Evolutionary conservation across 1,140 invertebrate genomes (phyloP).

Genomic region (Rhopalosiphum maidis): DNA sequence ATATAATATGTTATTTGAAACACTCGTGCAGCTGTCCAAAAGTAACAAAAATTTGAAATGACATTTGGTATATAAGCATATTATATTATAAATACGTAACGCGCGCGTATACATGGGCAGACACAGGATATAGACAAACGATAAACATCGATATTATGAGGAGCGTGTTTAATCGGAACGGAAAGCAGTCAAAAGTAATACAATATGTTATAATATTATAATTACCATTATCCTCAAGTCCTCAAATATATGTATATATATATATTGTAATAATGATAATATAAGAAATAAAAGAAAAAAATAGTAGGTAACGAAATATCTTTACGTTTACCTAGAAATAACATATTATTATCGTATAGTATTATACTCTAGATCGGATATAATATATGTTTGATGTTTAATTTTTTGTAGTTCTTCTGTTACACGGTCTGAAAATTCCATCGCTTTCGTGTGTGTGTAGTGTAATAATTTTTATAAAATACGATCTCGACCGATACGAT

Average conservation of each 20-base stretch:
- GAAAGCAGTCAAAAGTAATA: background rate
- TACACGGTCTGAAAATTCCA: slow-evolving; percentile 43
- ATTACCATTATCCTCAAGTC: background rate
- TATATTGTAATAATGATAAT: background rate
- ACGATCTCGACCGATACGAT: background rate
- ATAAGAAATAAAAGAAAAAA: background rate
- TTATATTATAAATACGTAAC: background rate
- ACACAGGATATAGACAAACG: background rate
- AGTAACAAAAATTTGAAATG: background rate
- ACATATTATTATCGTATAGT: background rate
- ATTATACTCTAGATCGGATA: background rate
- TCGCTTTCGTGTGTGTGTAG: background rate
- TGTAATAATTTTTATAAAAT: background rate
- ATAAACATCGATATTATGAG: background rate
- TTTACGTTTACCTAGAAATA: background rate
- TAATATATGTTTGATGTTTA: background rate
- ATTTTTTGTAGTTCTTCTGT: slow-evolving; percentile 16
- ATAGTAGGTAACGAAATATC: background rate
- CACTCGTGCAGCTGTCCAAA: background rate
- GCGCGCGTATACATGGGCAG: background rate
- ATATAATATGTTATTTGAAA: background rate
- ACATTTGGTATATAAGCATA: slow-evolving; percentile 21
- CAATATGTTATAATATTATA: background rate
- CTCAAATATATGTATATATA: background rate
- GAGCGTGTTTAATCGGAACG: background rate